phyloP scores from a whole-genome alignment of 1,140 invertebrate genomes.

The Drosophila nasuta region DNA sequence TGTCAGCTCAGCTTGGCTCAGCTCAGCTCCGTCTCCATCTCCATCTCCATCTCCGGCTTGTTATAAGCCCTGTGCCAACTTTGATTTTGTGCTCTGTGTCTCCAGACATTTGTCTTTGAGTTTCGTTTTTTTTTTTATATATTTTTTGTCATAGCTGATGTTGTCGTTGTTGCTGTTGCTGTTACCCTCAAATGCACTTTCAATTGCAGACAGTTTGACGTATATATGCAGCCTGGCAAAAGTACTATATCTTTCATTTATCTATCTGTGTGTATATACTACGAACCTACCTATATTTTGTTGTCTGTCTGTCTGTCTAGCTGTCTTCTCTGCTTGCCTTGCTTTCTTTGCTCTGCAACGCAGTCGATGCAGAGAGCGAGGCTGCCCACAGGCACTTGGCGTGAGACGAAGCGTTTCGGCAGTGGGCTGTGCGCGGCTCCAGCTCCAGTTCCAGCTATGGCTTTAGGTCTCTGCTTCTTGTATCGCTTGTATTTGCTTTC shows the following conservation, averaged over 20 bases:
- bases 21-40: slow-evolving; percentile 55
- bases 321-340: slow-evolving; percentile 28
- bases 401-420: slow-evolving; percentile 59
- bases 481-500: slow-evolving; percentile 53
- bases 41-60: slow-evolving; percentile 49
- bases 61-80: slow-evolving; percentile 75
- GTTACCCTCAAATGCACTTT: slow-evolving; percentile 81
- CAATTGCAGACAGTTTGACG: slow-evolving; percentile 82
- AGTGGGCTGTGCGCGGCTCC: slow-evolving; percentile 58
- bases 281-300: slow-evolving; percentile 66
- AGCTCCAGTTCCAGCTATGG: slow-evolving; percentile 25
- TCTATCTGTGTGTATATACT: slow-evolving; percentile 60
- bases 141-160: slow-evolving; percentile 29
- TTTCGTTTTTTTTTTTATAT: slow-evolving; percentile 19
- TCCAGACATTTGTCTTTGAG: slow-evolving; percentile 70
- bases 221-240: slow-evolving; percentile 67
- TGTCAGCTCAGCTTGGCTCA: slow-evolving; percentile 65
- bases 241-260: slow-evolving; percentile 82
- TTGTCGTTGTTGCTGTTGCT: slow-evolving; percentile 32
- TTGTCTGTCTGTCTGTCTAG: slow-evolving; percentile 12
- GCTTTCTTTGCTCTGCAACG: slow-evolving; percentile 64
- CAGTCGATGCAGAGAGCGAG: slow-evolving; percentile 11
- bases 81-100: slow-evolving; percentile 71
- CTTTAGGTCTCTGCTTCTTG: slow-evolving; percentile 23
- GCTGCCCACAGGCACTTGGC: slow-evolving; percentile 78